Evolutionary conservation across 2,113 vertebrate genomes (phyloP).

Genomic region (Cryptoleucopteryx plumbea): DNA sequence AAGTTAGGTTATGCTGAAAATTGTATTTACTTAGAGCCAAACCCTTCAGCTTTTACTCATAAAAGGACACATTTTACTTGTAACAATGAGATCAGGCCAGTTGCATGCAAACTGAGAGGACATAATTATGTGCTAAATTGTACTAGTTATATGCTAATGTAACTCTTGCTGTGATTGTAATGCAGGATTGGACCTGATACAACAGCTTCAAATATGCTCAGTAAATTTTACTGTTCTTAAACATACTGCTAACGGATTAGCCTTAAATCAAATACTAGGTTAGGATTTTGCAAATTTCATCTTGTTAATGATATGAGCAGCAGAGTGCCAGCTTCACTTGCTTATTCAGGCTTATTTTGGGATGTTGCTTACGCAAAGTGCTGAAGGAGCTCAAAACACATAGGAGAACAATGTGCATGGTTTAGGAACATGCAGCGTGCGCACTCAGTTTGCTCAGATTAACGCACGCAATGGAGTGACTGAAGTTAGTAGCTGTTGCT

Average conservation of each 20-base stretch:
- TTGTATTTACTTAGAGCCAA: neutral
- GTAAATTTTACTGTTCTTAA: neutral
- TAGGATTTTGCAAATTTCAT: neutral
- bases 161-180: neutral
- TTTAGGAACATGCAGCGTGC: neutral
- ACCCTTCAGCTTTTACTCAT: neutral
- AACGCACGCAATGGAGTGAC: accelerated
- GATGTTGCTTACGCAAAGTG: neutral
- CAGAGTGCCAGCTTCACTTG: neutral
- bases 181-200: neutral
- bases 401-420: neutral
- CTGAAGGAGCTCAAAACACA: neutral
- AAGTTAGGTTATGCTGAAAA: neutral
- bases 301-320: neutral
- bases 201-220: neutral
- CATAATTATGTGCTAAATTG: neutral
- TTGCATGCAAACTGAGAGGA: neutral
- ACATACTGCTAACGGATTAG: neutral
- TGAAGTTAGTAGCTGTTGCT: neutral
- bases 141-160: neutral
- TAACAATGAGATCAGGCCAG: neutral
- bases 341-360: neutral
- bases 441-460: neutral
- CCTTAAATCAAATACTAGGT: neutral
- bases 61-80: neutral